Evolutionary conservation across 2,888 invertebrate genomes (phyloP), one percentile per base, ranked within the genome.

Genomic region (Archips xylosteana): DNA sequence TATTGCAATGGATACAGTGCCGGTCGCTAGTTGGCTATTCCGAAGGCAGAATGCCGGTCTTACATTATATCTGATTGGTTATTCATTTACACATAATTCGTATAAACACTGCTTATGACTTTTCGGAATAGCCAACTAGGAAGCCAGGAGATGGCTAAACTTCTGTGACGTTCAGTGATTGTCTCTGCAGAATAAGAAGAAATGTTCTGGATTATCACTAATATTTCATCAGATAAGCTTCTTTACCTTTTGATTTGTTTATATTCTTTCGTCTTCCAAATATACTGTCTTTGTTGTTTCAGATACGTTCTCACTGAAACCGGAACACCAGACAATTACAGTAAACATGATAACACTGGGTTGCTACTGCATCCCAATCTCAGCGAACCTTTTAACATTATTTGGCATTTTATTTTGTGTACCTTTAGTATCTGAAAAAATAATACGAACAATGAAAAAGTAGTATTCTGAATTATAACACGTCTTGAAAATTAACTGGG

Each of bases 211-310:
- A 65, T 8, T 32, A 59, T 47, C 49, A 23, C 64, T 39, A 63
- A 62, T 57, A 15, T 49, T 13, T 59, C n/a, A 39, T 42, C 68
- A 73, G 73, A 73, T 73, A 73, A 73, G 73, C 73, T n/a, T 57
- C 3, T 3, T 73, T 23, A 51, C 51, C 49, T 65, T 8, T 36
- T 65, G 9, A 15, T 36, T 39, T 34, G 15, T 60, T 68, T 57
- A 69, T 36, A 68, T 79, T 63, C 47, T 80, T 76, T 78, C 78
- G 71, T 81, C 80, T 85, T 86, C 87, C 85, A 84, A 85, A 83
- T 84, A 80, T 82, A 85, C 85, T 81, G 82, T 78, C 71, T 75
- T 84, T 79, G 82, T 87, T 86, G 87, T 87, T 88, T 81, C 88
- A 89, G 89, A 79, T 81, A 51, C 63, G 34, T 45, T 68, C 34